Evolutionary conservation across 92 coral and sea anemone species (phyloP), one percentile per base, ranked within the genome.

Genomic region (Porites lobata): DNA sequence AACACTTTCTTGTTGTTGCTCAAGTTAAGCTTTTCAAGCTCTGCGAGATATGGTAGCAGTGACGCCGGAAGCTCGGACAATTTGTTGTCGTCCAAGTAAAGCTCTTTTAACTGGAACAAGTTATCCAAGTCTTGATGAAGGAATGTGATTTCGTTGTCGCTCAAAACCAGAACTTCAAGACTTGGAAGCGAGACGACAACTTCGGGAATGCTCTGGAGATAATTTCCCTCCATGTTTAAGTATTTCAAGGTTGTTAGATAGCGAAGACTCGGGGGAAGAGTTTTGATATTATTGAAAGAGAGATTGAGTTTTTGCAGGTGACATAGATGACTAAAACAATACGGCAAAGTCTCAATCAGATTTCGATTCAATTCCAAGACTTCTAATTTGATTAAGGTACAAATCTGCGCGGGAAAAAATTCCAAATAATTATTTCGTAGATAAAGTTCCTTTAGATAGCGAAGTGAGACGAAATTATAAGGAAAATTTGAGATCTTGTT

Each of bases 381-480:
- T 76, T 95, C 91, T 17, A 95, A 87, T 18, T 93, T 94, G 38
- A 91, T 75, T n/a, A 85, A 85, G 26, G 98, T 89, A 50, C 98
- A 95, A 19, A 94, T 87, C 78, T 95, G 98, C 1, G 98, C 98
- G 2, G 98, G 98, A 6, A 95, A 84, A 78, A 91, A 95, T 75
- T 91, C 96, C 72, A 95, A 81, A 74, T 84, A 86, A 85, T 93
- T 92, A 83, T 95, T 91, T 76, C 93, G 50, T 54, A 95, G 85
- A 64, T 91, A 84, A 64, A 95, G 94, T 83, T 95, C 96, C 65
- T 89, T 93, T 32, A 95, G 77, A 29, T 85, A 77, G 20, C 96
- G 93, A 78, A 95, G 92, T 26, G 80, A 70, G 32, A 93, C 86
- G 50, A 95, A 88, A 79, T 87, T 86, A 76, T 93, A 95, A 0